Conservation (phyloP, 2,888 invertebrate species). For the Amphipoea lucens region DNA sequence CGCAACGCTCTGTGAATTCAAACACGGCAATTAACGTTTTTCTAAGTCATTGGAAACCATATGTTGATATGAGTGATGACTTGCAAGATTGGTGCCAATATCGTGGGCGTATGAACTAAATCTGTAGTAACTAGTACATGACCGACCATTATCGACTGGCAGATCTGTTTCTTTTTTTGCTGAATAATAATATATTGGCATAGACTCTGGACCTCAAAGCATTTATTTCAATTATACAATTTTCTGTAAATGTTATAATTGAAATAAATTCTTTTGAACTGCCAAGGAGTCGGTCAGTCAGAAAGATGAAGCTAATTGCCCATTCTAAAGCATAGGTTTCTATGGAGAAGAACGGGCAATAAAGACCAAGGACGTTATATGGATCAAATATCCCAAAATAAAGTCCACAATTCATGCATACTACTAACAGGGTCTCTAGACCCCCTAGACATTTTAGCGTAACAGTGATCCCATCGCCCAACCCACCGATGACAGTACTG, state of each 20-base stretch:
- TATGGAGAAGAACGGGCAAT: neutral
- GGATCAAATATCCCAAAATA: neutral
- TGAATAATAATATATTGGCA: neutral
- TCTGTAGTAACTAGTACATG: neutral
- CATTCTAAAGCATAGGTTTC: neutral
- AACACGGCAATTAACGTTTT: constrained; percentile 1
- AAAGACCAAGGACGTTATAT: neutral
- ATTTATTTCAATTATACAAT: neutral
- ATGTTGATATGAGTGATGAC: constrained; percentile 22
- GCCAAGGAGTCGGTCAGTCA: too few relatives aligned
- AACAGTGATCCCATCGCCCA: neutral
- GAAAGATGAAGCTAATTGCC: neutral
- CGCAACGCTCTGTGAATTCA: neutral
- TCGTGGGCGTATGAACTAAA: constrained; percentile 15
- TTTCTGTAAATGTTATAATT: too few relatives aligned
- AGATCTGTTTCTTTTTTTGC: neutral
- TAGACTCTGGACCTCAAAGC: neutral
- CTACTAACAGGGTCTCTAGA: neutral
- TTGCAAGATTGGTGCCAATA: constrained; percentile 15
- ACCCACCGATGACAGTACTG: neutral
- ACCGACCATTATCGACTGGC: neutral
- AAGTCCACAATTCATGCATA: neutral
- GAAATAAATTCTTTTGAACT: neutral
- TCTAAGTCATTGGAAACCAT: neutral
- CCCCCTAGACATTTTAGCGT: neutral